Base-by-base conservation (phyloP, 2,113 vertebrate genomes). In the Upupa epops region DNA sequence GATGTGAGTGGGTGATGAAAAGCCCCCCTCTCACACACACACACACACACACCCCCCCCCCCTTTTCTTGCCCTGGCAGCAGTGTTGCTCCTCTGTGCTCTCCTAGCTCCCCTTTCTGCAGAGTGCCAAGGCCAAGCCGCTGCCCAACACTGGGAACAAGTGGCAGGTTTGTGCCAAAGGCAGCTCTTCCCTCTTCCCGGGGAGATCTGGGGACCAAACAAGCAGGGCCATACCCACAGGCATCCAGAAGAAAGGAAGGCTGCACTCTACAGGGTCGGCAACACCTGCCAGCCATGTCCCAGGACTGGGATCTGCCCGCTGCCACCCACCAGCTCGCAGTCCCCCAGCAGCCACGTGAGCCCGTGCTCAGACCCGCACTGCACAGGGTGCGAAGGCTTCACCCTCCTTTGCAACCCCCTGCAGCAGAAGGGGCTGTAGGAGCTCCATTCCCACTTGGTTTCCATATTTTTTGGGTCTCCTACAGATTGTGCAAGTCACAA, bases 401-500 rank as follows among this genome's bases (percentile, higher is more conserved):
- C 40, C 49, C 32, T 87, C 89, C 66, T 79, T 22, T 45, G 48
- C 66, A 90, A 66, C 72, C 80, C 78, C 71, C 88, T 59, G 58
- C 74, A 70, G 46, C 81, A 65, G 8, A 2, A 29, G 54, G 58
- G 12, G 89, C 61, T 5, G 78, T 24, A 56, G 77, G 45, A 93
- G 63, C 77, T 76, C 31, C 59, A 5, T 54, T 87, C 87, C 91
- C 77, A 69, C 49, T n/a, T 2, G 34, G 21, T 60, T 42, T 31
- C 59, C 21, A 21, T 19, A 13, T 42, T 6, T 72, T 40, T 42
- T 66, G 37, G 7, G 6, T 78, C 55, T 83, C 68, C 86, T 85
- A 68, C 89, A 71, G 70, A 91, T 83, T 87, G 86, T 71, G 56
- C 82, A 6, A 94, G 92, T 92, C 91, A 85, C 95, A 85, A 87